Base-by-base conservation (phyloP, 92 coral and sea anemone species). In the Parazoanthus darwini region DNA sequence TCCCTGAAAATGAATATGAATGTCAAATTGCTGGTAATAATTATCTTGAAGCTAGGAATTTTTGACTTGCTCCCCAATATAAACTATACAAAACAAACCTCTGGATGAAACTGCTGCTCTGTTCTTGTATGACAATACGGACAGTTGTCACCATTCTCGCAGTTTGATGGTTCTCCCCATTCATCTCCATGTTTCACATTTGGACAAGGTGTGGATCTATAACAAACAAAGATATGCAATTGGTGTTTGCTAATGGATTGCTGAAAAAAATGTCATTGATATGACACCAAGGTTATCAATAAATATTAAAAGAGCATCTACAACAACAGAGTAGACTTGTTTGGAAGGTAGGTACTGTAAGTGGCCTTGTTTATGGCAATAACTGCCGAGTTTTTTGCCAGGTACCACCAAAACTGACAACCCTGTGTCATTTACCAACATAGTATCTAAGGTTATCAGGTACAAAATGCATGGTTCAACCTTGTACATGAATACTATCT, bases 131-230 rank as follows among this genome's bases (percentile, higher is more conserved):
- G 99, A 66, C 99, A 97, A 88, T 97, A 97, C 48, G 99, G 99
- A 86, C 99, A 97, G 88, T 90, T 92, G 78, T 97, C 99, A 78
- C 98, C 97, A 93, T 89, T 95, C 82, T 97, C 99, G 93, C 99
- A 97, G 86, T 94, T 95, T 8, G 97, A 86, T 20, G 99, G 99
- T 75, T 97, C 99, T 43, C 99, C 99, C 99, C 99, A 97, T 77
- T 97, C 99, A 94, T 97, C 99, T 68, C 99, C 98, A 86, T 97
- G 99, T 85, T 97, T 97, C 29, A 97, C 99, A 94, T 96, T 97
- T 66, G 99, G 99, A 81, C 99, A 97, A 74, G 99, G 99, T n/a
- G 99, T 97, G 39, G 99, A 97, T 63, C 99, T 97, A 73, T 68
- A 71, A 63, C 16, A 85, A 72, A 22, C 23, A 23, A 42, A 39